Evolutionary conservation across 2,888 invertebrate genomes (phyloP).

Genomic region (Andrena marginata): DNA sequence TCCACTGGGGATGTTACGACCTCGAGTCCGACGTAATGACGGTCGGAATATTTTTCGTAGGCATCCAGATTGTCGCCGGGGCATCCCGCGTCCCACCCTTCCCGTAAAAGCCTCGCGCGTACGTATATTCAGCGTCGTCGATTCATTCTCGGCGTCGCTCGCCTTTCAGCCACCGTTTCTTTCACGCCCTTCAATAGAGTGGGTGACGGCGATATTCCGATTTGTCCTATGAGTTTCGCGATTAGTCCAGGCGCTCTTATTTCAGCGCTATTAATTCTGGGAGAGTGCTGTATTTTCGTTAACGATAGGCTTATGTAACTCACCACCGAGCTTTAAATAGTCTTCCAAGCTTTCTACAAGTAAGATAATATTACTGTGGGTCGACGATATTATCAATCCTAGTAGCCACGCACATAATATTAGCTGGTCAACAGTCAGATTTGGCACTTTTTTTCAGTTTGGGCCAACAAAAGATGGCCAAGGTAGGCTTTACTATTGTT

Average conservation of each 20-base stretch:
- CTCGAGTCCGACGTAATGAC: slow-evolving; percentile 40
- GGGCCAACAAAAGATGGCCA: too few species aligned
- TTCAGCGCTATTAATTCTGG: neutral
- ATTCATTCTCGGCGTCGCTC: neutral
- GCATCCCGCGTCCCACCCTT: neutral
- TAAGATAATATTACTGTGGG: too few species aligned
- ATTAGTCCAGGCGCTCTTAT: neutral
- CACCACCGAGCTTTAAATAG: too few species aligned
- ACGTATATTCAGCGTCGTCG: slow-evolving; percentile 16
- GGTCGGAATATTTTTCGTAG: slow-evolving; percentile 35
- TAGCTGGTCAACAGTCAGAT: too few species aligned
- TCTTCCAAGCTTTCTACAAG: too few species aligned
- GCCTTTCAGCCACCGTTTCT: slow-evolving; percentile 5
- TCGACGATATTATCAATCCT: too few species aligned
- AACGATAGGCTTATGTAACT: too few species aligned
- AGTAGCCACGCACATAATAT: too few species aligned
- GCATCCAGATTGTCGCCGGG: slow-evolving; percentile 24
- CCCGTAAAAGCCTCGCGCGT: slow-evolving; percentile 3
- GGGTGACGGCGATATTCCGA: slow-evolving; percentile 5
- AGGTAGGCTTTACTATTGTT: too few species aligned
- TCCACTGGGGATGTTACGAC: slow-evolving; percentile 42
- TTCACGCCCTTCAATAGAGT: slow-evolving; percentile 9
- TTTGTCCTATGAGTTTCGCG: slow-evolving; percentile 4
- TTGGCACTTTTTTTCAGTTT: too few species aligned
- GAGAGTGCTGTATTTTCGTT: neutral